Conservation (phyloP, 2,113 vertebrate genomes). For the Salvelinus alpinus region DNA sequence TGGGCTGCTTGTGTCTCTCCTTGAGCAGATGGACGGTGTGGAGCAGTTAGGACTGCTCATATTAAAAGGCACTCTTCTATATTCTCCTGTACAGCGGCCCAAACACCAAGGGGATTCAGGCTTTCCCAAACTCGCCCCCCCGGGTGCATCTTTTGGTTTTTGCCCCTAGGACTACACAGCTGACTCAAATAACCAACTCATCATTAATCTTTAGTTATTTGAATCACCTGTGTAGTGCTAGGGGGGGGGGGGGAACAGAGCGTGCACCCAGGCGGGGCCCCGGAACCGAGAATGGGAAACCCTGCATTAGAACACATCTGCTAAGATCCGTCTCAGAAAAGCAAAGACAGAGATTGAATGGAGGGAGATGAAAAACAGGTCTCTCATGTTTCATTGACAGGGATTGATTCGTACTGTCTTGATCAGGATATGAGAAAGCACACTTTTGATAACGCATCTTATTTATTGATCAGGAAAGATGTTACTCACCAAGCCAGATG, state of each 20-base stretch:
- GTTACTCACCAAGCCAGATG: neutral
- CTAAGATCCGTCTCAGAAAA: neutral
- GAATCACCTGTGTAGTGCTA: too few species aligned
- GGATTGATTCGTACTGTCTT: conserved; percentile 14
- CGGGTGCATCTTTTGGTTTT: too few species aligned
- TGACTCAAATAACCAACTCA: too few species aligned
- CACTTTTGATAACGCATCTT: neutral
- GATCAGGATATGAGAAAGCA: conserved; percentile 20
- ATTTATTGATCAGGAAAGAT: conserved; percentile 4
- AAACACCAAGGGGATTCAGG: neutral
- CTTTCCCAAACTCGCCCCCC: too few species aligned
- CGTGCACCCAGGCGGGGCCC: too few species aligned
- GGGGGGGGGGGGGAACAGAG: too few species aligned
- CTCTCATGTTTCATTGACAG: conserved; percentile 36
- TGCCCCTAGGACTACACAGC: too few species aligned
- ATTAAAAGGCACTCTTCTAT: neutral
- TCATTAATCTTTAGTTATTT: too few species aligned
- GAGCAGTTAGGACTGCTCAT: neutral
- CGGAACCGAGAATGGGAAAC: too few species aligned
- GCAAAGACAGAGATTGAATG: neutral
- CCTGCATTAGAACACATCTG: too few species aligned
- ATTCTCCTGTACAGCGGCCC: too few species aligned
- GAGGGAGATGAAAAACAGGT: conserved; percentile 11
- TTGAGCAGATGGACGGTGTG: neutral
- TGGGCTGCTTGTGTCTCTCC: neutral